A percentile compares a stretch with the other conserved stretches of the same genome.
Conservation (phyloP, 2,888 invertebrate genomes). For the Lasioglossum morio region DNA sequence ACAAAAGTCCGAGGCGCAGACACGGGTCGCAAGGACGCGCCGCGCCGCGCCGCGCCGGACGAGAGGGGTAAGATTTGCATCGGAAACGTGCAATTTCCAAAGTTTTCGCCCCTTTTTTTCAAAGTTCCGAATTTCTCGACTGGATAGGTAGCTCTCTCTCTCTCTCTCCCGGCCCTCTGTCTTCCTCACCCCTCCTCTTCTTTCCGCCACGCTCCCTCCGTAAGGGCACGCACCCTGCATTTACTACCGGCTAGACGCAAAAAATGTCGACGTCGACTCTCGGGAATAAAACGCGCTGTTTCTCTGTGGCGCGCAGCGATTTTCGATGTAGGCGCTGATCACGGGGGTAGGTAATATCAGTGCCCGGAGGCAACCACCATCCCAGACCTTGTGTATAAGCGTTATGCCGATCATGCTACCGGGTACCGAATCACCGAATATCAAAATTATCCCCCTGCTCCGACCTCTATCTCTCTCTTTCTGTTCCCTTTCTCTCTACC, state of each 20-base stretch:
- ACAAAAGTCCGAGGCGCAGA: background rate
- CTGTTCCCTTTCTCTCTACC: background rate
- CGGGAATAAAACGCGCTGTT: constrained; percentile 74
- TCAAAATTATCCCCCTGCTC: constrained; percentile 79
- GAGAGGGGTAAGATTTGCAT: constrained; percentile 78
- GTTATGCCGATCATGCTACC: constrained; percentile 80
- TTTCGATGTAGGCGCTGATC: constrained; percentile 82
- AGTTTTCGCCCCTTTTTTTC: constrained; percentile 73
- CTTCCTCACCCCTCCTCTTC: constrained; percentile 14
- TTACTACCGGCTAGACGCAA: constrained; percentile 84
- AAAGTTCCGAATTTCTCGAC: constrained; percentile 62
- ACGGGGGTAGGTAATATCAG: constrained; percentile 81
- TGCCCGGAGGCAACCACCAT: constrained; percentile 78
- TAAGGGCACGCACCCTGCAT: constrained; percentile 78
- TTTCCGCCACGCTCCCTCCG: constrained; percentile 46
- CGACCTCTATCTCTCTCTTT: background rate
- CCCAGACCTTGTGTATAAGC: constrained; percentile 68
- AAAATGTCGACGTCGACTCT: constrained; percentile 80
- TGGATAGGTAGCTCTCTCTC: constrained; percentile 46
- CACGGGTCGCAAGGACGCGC: constrained; percentile 35
- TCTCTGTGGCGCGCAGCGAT: constrained; percentile 65
- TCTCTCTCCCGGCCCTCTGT: constrained; percentile 46
- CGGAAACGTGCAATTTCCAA: constrained; percentile 79
- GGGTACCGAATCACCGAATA: constrained; percentile 80
- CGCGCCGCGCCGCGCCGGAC: background rate